A percentile compares a stretch with the other conserved stretches of the same genome.
Conservation (phyloP, 1,140 invertebrate species). For the Ruditapes philippinarum region DNA sequence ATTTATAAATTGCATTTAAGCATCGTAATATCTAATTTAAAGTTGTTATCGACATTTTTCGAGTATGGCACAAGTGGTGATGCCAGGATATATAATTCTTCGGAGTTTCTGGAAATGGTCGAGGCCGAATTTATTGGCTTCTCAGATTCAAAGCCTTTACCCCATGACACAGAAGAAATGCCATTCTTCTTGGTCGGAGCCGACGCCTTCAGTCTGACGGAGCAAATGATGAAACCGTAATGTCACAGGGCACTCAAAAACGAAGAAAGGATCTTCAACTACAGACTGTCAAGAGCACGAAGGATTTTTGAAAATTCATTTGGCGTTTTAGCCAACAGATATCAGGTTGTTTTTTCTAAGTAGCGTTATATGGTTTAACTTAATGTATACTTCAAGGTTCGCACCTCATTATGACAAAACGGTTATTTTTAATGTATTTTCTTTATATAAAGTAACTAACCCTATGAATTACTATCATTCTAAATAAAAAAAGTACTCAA, state of each 20-base stretch:
- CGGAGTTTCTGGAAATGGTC: too few relatives aligned
- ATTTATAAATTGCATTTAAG: not conserved
- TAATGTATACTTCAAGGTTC: too few relatives aligned
- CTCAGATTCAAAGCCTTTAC: not conserved
- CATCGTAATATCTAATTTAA: conserved; percentile 39
- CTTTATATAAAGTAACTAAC: too few relatives aligned
- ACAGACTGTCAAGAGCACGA: conserved; percentile 84
- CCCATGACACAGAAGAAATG: not conserved
- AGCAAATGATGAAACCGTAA: not conserved
- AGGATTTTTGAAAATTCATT: conserved; percentile 76
- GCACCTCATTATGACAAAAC: too few relatives aligned
- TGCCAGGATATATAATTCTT: conserved; percentile 67
- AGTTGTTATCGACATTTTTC: conserved; percentile 6
- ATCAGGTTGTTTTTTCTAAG: not conserved
- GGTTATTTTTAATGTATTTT: too few relatives aligned
- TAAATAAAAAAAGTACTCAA: too few relatives aligned
- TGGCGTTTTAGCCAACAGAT: conserved; percentile 50
- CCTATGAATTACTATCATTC: too few relatives aligned
- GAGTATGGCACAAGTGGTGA: conserved; percentile 20
- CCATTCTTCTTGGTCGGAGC: not conserved
- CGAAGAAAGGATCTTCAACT: conserved; percentile 81
- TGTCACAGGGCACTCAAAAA: not conserved
- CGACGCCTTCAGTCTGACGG: not conserved
- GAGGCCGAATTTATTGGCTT: too few relatives aligned
- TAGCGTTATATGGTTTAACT: too few relatives aligned